phyloP scores from a whole-genome alignment of 2,888 invertebrate species.

The Macrophya alboannulata region DNA sequence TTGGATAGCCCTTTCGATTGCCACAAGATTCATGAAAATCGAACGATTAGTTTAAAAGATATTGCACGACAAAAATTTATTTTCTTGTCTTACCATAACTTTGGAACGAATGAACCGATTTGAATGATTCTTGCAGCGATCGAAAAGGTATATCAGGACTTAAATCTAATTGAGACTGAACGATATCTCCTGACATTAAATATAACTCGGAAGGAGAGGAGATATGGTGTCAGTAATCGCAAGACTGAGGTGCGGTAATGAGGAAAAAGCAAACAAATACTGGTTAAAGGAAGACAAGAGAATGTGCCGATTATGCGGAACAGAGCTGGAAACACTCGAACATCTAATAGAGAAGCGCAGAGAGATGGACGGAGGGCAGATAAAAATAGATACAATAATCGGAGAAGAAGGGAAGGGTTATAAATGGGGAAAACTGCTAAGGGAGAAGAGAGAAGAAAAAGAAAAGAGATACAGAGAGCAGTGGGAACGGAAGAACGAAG shows the following conservation, averaged over 20 bases:
- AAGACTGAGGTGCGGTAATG: constrained; percentile 52
- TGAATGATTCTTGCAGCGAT: too few species aligned
- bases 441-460: constrained; percentile 26
- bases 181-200: too few species aligned
- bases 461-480: constrained; percentile 8
- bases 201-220: not conserved
- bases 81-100: too few species aligned
- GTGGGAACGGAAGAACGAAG: too few species aligned
- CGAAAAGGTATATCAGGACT: too few species aligned
- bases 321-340: constrained; percentile 47
- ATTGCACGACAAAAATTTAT: too few species aligned
- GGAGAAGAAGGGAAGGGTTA: not conserved
- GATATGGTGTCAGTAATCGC: not conserved
- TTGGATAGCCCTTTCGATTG: too few species aligned
- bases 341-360: constrained; percentile 19
- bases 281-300: constrained; percentile 14
- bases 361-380: constrained; percentile 7
- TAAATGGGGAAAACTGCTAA: not conserved
- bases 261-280: constrained; percentile 45
- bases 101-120: too few species aligned
- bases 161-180: too few species aligned
- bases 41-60: too few species aligned
- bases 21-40: too few species aligned
- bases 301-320: constrained; percentile 15
- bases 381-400: constrained; percentile 1